Evolutionary conservation across 2,113 vertebrate genomes (phyloP).

Genomic region (Zosterops japonicus): DNA sequence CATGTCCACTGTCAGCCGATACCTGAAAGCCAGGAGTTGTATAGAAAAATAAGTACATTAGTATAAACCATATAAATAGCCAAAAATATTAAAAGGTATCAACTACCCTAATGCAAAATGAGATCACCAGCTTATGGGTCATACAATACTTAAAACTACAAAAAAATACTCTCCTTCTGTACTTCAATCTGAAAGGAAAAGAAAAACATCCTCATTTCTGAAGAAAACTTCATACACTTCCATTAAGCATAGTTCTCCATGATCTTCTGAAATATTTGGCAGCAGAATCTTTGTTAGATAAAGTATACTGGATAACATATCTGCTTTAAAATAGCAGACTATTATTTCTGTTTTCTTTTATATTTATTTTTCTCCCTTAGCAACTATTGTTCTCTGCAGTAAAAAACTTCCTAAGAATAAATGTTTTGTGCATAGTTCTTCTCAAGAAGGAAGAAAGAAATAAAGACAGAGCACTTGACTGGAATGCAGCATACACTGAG

Average conservation of each 20-base stretch:
- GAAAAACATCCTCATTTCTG: neutral
- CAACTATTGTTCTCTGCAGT: neutral
- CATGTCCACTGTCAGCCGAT: neutral
- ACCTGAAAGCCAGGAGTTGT: neutral
- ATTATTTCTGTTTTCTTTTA: neutral
- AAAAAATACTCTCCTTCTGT: neutral
- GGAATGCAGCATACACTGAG: neutral
- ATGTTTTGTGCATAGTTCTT: neutral
- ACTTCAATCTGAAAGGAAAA: neutral
- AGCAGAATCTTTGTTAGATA: neutral
- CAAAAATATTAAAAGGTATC: neutral
- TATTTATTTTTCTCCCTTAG: neutral
- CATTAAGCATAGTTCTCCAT: neutral
- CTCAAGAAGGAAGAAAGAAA: constrained; percentile 4
- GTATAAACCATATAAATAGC: neutral
- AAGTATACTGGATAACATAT: neutral
- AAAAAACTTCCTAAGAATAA: neutral
- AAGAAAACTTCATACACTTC: neutral
- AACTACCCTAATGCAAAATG: neutral
- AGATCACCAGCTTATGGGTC: neutral
- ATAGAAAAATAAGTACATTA: neutral
- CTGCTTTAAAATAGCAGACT: neutral
- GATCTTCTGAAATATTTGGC: neutral
- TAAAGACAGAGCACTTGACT: neutral
- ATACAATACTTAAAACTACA: neutral